Evolutionary conservation across 1,140 invertebrate genomes (phyloP), one percentile per base, ranked within the genome.

Genomic region (Rhopalosiphum padi): DNA sequence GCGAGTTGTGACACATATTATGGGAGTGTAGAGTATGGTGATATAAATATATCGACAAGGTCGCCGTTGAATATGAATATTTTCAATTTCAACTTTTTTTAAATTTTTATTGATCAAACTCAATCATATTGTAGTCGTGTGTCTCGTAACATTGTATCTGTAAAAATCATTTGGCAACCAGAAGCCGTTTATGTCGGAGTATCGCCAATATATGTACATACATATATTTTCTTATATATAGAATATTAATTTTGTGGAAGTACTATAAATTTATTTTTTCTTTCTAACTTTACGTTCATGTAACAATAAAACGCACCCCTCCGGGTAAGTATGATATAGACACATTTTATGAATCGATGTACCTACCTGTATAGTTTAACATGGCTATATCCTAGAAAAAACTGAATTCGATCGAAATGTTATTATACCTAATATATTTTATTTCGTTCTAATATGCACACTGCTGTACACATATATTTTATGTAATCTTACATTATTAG

Each of bases 61-160:
- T 11, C 60, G 25, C 23, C 60, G 60, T n/a, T n/a, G 30, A 5
- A 68, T 68, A 6, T 68, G 60, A 68, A n/a, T n/a, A 68, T 68
- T 68, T 68, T 68, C 30, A 68, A 68, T 68, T 68, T 68, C 30
- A 68, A 68, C n/a, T 68, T 18, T 68, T 68, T 68, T 68, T 18
- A 68, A 68, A 68, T 68, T 68, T n/a, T n/a, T 68, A 68, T 68
- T 68, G 60, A 68, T 68, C 60, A 68, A 68, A 68, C 60, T 68
- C 60, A 68, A n/a, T 15, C 30, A 68, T 68, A 68, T n/a, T n/a
- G 6, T 68, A 68, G 60, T 68, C 30, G 60, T n/a, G 18, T 68
- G 60, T 18, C 5, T 68, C 60, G 30, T 18, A 15, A 15, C 18
- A 68, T 68, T n/a, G 30, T 68, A 68, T 68, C 60, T 68, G 60